A percentile compares a stretch with the other conserved stretches of the same genome.
Conservation (phyloP, 2,888 invertebrate species). For the Amblyteles armatorius region DNA sequence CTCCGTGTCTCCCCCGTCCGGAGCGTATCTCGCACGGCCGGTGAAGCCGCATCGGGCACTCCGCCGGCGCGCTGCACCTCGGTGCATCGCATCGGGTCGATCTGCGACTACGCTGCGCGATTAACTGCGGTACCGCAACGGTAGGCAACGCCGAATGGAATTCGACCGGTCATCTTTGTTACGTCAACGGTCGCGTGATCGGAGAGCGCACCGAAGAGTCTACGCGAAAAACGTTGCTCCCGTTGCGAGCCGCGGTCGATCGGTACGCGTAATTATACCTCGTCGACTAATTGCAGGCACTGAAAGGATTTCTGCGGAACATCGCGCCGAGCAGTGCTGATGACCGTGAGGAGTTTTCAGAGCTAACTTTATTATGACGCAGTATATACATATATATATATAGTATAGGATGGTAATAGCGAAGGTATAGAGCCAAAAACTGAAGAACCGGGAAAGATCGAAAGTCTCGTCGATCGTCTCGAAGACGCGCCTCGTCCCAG, state of each 20-base stretch:
- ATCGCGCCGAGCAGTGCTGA: constrained; percentile 48
- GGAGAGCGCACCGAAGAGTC: constrained; percentile 22
- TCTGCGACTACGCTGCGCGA: neutral
- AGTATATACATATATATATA: constrained; percentile 20
- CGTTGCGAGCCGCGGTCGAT: constrained; percentile 7
- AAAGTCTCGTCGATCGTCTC: constrained; percentile 64
- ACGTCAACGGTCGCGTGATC: constrained; percentile 63
- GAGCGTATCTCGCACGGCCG: constrained; percentile 11
- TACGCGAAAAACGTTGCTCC: constrained; percentile 52
- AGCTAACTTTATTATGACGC: constrained; percentile 45
- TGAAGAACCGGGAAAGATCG: constrained; percentile 61
- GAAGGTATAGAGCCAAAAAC: constrained; percentile 25
- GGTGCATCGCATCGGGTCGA: constrained; percentile 14
- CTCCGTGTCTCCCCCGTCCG: constrained; percentile 24
- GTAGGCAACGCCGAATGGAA: constrained; percentile 30
- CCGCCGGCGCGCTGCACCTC: neutral
- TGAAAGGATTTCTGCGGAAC: constrained; percentile 59
- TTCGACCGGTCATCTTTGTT: constrained; percentile 61
- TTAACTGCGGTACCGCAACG: neutral
- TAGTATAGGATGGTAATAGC: neutral
- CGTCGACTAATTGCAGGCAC: constrained; percentile 63
- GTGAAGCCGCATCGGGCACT: constrained; percentile 2
- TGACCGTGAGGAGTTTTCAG: constrained; percentile 64
- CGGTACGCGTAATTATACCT: constrained; percentile 59
- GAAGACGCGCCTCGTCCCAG: constrained; percentile 46